phyloP scores from a whole-genome alignment of 1,140 invertebrate genomes.

The Drosophila repletoides region DNA sequence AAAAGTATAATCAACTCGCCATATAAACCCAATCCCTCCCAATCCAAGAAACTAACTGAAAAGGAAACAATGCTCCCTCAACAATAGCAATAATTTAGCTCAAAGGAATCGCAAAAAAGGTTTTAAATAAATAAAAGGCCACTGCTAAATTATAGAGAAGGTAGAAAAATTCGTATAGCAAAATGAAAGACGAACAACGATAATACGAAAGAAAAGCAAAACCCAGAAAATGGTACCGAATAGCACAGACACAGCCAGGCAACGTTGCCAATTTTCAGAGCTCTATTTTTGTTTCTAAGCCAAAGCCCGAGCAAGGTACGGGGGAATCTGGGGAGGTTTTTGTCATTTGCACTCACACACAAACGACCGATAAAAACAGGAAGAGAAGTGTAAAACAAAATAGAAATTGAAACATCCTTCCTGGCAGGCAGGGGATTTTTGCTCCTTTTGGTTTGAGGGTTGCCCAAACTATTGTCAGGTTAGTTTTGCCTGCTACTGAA shows the following conservation, averaged over 20 bases:
- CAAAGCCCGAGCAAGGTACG: neutral
- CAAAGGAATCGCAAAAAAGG: constrained; percentile 49
- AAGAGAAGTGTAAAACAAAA: constrained; percentile 71
- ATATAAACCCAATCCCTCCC: neutral
- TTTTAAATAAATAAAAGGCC: constrained; percentile 70
- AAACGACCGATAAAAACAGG: constrained; percentile 70
- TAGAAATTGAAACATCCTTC: constrained; percentile 80
- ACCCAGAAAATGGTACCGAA: neutral
- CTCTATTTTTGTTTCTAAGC: constrained; percentile 40
- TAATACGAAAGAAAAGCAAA: constrained; percentile 48
- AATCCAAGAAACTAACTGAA: neutral
- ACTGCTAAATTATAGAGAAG: constrained; percentile 49
- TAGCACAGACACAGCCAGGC: constrained; percentile 22
- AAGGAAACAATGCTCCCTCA: constrained; percentile 2
- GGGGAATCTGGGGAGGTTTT: constrained; percentile 40
- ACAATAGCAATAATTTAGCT: constrained; percentile 24
- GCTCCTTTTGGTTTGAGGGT: constrained; percentile 12
- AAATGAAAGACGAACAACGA: constrained; percentile 28
- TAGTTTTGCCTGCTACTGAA: constrained; percentile 44
- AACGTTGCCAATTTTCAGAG: constrained; percentile 65
- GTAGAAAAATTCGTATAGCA: constrained; percentile 24
- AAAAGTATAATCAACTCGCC: constrained; percentile 9
- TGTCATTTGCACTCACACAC: constrained; percentile 47
- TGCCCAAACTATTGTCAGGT: constrained; percentile 35
- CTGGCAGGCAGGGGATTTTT: constrained; percentile 32